These are phyloP conservation scores for Lissocephala sabroskyi DNA, from an alignment of 2,888 invertebrate species.

Conservation along the genomic window DNA sequence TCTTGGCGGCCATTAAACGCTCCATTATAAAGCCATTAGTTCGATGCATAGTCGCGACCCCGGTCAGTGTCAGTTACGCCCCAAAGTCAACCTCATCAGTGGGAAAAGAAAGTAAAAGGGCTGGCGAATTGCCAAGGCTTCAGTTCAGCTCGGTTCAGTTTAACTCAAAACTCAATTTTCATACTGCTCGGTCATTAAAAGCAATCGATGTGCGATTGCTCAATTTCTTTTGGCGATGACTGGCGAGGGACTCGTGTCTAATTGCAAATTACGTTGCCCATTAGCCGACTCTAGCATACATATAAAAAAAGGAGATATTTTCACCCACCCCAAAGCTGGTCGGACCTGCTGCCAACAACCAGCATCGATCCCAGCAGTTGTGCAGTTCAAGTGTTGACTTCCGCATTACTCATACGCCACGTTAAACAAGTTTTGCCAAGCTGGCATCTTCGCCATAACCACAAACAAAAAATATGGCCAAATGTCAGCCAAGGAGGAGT, in stretches of 20 bases:
- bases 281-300: conserved; percentile 41
- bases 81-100: conserved; percentile 2
- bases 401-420: conserved; percentile 57
- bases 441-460: conserved; percentile 55
- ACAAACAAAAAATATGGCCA: conserved; percentile 55
- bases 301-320: conserved; percentile 31
- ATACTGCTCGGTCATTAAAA: background rate
- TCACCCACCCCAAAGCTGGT: conserved; percentile 50
- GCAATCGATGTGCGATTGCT: conserved; percentile 7
- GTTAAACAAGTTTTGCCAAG: conserved; percentile 35
- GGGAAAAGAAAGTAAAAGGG: conserved; percentile 58
- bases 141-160: too few species aligned
- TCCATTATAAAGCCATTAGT: conserved; percentile 55
- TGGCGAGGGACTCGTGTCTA: conserved; percentile 8
- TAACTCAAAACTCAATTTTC: conserved; percentile 30
- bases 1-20: background rate
- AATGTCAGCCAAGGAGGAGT: conserved; percentile 24
- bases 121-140: background rate
- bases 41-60: conserved; percentile 9
- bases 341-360: too few species aligned
- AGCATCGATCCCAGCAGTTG: conserved; percentile 6
- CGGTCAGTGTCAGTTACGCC: conserved; percentile 20
- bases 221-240: conserved; percentile 2
- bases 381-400: conserved; percentile 58
- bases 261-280: conserved; percentile 32